phyloP scores from a whole-genome alignment of 2,797 vertebrate genomes.

The Chaunax sp. region DNA sequence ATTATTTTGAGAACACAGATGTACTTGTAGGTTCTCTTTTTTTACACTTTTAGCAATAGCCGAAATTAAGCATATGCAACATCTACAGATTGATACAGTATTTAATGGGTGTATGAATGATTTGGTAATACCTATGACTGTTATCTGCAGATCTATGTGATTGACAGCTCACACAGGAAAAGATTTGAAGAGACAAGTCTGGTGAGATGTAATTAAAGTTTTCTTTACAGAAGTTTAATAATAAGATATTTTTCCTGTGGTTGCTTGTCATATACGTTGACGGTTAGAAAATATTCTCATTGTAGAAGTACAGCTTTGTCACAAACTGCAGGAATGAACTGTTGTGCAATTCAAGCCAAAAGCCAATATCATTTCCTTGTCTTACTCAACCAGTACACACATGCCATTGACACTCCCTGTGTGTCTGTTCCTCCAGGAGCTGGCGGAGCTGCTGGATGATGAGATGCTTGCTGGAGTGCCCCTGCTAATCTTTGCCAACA shows the following conservation, averaged over 20 bases:
- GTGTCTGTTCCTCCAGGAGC: conserved; percentile 67
- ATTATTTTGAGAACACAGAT: conserved; percentile 89
- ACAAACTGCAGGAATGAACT: neutral
- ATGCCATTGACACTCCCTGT: neutral
- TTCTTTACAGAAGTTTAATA: neutral
- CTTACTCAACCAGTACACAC: neutral
- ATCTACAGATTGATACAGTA: neutral
- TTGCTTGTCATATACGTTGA: neutral
- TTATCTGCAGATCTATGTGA: conserved; percentile 86
- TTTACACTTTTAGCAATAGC: neutral
- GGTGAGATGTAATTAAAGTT: conserved; percentile 69
- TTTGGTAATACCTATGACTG: conserved; percentile 14
- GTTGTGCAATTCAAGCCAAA: conserved; percentile 1
- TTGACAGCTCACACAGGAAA: conserved; percentile 89
- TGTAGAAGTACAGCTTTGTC: neutral
- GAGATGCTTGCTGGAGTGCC: conserved; percentile 80
- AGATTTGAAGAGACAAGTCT: conserved; percentile 87
- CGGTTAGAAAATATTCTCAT: neutral
- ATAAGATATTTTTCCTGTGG: neutral
- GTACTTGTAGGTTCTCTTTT: conserved; percentile 81
- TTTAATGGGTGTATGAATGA: neutral
- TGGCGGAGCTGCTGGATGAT: conserved; percentile 81
- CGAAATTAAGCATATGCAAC: neutral
- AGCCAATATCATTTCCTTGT: neutral
- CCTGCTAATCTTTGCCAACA: conserved; percentile 84